phyloP scores from a whole-genome alignment of 2,888 invertebrate genomes.

The Eulithis testata region DNA sequence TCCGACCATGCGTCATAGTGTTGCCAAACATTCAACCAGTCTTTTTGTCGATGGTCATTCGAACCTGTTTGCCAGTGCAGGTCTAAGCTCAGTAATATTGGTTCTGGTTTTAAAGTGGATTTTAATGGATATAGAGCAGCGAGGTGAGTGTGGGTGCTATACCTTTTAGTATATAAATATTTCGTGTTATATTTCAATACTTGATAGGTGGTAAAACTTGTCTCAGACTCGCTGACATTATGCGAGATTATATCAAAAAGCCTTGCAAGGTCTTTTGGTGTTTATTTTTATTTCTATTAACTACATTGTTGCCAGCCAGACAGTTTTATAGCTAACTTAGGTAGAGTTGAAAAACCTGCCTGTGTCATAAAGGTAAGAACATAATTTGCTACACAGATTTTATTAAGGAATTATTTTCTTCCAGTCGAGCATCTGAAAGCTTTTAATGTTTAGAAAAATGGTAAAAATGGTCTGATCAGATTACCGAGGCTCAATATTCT shows the following conservation, averaged over 20 bases:
- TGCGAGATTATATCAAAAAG: conserved; percentile 31
- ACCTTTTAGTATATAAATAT: conserved; percentile 4
- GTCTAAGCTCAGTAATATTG: conserved; percentile 8
- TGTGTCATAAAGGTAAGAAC: too few relatives aligned
- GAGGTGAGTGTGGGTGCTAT: conserved; percentile 22
- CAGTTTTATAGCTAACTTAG: conserved; percentile 5
- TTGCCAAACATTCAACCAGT: conserved; percentile 72
- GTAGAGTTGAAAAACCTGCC: too few relatives aligned
- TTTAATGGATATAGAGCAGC: conserved; percentile 20
- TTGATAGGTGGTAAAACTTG: conserved; percentile 24
- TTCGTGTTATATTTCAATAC: conserved; percentile 9
- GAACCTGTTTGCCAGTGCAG: conserved; percentile 7
- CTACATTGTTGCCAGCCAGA: conserved; percentile 18
- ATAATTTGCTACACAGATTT: too few relatives aligned
- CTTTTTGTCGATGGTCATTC: conserved; percentile 18
- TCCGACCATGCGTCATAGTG: conserved; percentile 73
- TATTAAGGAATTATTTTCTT: too few relatives aligned
- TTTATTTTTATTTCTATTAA: conserved; percentile 23
- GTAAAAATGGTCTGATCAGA: too few relatives aligned
- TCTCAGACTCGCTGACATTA: conserved; percentile 28
- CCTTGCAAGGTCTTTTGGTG: conserved; percentile 35
- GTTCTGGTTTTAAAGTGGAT: conserved; percentile 14
- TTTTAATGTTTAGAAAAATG: too few relatives aligned
- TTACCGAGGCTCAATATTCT: too few relatives aligned
- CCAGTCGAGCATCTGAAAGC: too few relatives aligned